Conservation (phyloP, 2,113 vertebrate genomes). For the Copsychus sechellarum region DNA sequence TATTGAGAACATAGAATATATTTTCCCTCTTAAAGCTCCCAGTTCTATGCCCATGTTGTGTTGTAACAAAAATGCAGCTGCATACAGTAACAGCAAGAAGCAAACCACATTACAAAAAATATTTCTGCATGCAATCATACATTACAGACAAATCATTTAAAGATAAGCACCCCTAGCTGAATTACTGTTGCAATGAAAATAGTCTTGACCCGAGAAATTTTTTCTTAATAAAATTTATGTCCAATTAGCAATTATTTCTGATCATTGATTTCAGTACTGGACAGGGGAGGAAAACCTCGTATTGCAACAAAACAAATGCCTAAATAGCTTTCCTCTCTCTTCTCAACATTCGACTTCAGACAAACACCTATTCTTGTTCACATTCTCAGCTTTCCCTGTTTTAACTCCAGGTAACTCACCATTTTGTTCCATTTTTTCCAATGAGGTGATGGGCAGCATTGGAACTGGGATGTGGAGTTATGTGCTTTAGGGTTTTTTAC, state of each 20-base stretch:
- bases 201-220: fast-evolving
- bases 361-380: not conserved
- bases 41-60: not conserved
- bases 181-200: not conserved
- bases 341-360: not conserved
- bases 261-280: not conserved
- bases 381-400: not conserved
- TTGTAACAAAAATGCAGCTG: not conserved
- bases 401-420: not conserved
- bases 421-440: not conserved
- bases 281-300: fast-evolving
- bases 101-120: not conserved
- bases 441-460: not conserved
- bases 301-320: not conserved
- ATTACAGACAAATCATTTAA: not conserved
- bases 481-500: not conserved
- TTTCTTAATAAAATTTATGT: not conserved
- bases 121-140: not conserved
- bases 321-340: not conserved
- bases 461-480: not conserved
- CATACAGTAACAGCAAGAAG: not conserved
- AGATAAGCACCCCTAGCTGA: not conserved
- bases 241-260: not conserved
- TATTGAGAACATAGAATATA: not conserved
- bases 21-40: not conserved